Percentiles rank a stretch among this genome's conserved stretches.
phyloP scores from a whole-genome alignment of 2,113 vertebrate species.

The Silurus meridionalis region DNA sequence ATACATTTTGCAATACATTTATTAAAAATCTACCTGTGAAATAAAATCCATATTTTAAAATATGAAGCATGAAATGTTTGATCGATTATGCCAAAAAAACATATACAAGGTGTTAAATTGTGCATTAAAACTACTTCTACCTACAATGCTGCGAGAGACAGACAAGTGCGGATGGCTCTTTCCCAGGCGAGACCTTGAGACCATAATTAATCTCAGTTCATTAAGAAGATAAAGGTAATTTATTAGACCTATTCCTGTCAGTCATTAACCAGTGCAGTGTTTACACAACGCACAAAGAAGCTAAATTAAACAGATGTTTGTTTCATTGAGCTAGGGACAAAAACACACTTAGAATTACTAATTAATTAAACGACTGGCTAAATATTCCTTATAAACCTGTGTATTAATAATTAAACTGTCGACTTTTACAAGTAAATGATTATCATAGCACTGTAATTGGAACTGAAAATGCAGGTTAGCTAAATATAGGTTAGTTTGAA shows the following conservation, averaged over 20 bases:
- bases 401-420: background rate
- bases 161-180: conserved; percentile 9
- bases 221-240: conserved; percentile 74
- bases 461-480: background rate
- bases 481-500: background rate
- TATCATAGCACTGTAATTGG: background rate
- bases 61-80: background rate
- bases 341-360: background rate
- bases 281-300: conserved; percentile 31
- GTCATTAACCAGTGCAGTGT: conserved; percentile 67
- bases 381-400: background rate
- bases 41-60: background rate
- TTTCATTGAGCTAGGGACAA: background rate
- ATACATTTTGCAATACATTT: background rate
- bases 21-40: background rate
- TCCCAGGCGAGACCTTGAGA: conserved; percentile 68
- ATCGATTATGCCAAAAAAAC: background rate
- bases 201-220: conserved; percentile 76
- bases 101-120: background rate
- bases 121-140: background rate
- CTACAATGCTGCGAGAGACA: conserved; percentile 2
- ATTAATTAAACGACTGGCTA: background rate
- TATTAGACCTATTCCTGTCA: conserved; percentile 67
- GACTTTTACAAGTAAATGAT: background rate
- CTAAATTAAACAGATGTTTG: conserved; percentile 37